These are phyloP conservation scores for Lamellibrachia columna DNA, from an alignment of 2,888 invertebrate genomes.

Conservation along the genomic window DNA sequence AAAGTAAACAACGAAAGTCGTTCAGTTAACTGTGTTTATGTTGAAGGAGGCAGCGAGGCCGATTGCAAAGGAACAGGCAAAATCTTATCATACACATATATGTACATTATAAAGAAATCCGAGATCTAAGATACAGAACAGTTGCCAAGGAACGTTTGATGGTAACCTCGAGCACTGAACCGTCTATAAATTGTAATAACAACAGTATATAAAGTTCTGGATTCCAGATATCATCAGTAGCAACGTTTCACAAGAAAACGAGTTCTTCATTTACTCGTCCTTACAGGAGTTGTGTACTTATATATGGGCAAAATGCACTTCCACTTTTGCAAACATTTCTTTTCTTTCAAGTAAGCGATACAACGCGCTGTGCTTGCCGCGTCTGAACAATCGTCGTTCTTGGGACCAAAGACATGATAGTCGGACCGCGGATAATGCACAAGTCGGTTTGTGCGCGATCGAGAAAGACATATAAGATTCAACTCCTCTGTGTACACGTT, in stretches of 20 bases:
- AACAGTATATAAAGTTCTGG: not conserved
- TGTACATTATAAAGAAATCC: not conserved
- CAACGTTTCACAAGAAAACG: not conserved
- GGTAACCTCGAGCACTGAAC: not conserved
- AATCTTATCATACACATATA: not conserved
- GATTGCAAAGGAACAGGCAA: not conserved
- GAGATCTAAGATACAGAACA: not conserved
- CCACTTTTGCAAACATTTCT: not conserved
- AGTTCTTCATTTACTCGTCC: not conserved
- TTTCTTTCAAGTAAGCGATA: not conserved
- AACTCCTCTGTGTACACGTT: not conserved
- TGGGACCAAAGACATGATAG: not conserved
- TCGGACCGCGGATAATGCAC: not conserved
- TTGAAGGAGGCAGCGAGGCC: not conserved
- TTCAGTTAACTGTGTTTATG: not conserved
- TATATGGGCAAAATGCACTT: not conserved
- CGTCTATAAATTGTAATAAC: not conserved
- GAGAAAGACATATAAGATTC: not conserved
- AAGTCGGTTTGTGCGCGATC: constrained; percentile 4
- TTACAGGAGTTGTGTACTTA: not conserved
- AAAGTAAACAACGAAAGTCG: not conserved
- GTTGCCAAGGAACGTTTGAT: not conserved
- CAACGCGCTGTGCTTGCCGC: not conserved
- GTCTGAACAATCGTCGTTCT: not conserved
- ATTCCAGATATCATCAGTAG: not conserved